Conservation (phyloP, 2,113 vertebrate genomes). For the Varanus salvator region DNA sequence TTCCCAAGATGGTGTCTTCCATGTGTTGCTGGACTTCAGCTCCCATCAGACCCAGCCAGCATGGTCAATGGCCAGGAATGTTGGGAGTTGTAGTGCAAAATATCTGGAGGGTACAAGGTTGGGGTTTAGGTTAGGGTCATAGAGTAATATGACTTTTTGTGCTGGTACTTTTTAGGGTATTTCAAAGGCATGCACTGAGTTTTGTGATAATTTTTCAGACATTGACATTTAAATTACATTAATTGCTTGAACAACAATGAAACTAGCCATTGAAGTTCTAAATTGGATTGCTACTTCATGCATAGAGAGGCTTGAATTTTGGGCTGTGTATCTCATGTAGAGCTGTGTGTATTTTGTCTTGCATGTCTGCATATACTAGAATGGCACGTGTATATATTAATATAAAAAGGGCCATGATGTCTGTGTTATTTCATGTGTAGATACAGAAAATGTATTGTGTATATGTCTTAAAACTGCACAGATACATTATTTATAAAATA, state of each 20-base stretch:
- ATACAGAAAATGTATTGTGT: background rate
- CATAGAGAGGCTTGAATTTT: slow-evolving; percentile 51
- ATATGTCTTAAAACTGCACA: background rate
- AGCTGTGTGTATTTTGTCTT: background rate
- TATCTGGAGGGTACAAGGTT: no score
- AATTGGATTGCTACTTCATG: slow-evolving; percentile 20
- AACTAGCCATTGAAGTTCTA: background rate
- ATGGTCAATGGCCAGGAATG: no score
- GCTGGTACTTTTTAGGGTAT: slow-evolving; percentile 34
- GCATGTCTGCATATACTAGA: slow-evolving; percentile 6
- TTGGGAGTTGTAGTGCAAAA: no score
- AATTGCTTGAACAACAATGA: slow-evolving; percentile 31
- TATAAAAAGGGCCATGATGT: background rate
- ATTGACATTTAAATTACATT: slow-evolving; percentile 35
- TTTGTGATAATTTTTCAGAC: slow-evolving; percentile 41
- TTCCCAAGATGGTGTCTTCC: no score
- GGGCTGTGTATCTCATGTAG: slow-evolving; percentile 28
- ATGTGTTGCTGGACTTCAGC: no score
- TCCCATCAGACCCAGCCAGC: no score
- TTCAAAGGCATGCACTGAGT: slow-evolving; percentile 42
- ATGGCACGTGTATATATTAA: slow-evolving; percentile 1
- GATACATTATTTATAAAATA: background rate
- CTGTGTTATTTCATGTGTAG: background rate
- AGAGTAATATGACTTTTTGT: slow-evolving; percentile 75
- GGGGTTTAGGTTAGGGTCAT: no score